Base-by-base conservation (phyloP, 2,797 vertebrate species). In the Dermochelys coriacea region DNA sequence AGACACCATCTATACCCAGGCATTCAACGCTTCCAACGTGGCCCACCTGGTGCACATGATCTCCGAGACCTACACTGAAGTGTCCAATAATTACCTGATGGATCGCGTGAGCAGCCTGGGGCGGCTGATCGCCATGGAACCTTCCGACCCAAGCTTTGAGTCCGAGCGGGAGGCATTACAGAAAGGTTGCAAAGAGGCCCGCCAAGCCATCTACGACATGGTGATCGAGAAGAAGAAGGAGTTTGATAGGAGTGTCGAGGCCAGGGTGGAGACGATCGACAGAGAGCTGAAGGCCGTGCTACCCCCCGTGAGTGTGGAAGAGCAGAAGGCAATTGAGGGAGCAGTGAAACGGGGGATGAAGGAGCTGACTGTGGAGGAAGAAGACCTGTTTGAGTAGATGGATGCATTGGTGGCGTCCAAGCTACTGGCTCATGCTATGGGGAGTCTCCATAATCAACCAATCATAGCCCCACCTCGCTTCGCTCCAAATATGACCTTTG, bases 31-130 rank as follows among this genome's bases (percentile, higher is more conserved):
- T 23, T 75, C 88, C 45, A 85, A 83, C 52, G 55, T 94, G 51
- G 84, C 91, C 57, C 31, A 90, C 51, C 87, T 93, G 82, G 84
- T 93, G 11, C 77, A 80, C 59, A 90, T 85, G 91, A 93, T 94
- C 52, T 64, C 88, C 6, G 88, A 84, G 19, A 85, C 88, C 9
- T 93, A 90, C 45, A 82, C 82, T 9, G 23, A 90, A 51, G 75
- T 94, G 41, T 94, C 88, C 9, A 57, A 80, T 57, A 81, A 82
- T 14, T 90, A 87, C 68, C 85, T 94, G 54, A 94, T 93, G 91
- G 54, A 77, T 6, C 85, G 50, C 2, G 45, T 94, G 34, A 90
- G 80, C 77, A 88, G 78, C 16, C 77, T 94, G 29, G 91, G 91
- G 3, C 41, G 31, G 25, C 91, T 94, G 41, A 82, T 94, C 2